Evolutionary conservation across 1,140 invertebrate species (phyloP).

Genomic region (Zophobas morio): DNA sequence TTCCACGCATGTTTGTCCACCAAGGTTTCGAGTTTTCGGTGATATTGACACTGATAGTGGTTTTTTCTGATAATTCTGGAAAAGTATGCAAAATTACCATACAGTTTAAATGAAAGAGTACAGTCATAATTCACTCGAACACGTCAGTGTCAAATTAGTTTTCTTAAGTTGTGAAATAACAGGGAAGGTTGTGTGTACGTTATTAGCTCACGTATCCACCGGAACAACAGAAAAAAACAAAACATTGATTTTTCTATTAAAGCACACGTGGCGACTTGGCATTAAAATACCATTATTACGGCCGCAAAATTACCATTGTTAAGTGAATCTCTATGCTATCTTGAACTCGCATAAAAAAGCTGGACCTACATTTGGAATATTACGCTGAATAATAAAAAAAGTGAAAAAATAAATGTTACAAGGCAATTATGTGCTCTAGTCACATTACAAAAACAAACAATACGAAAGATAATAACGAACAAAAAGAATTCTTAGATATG

Average conservation of each 20-base stretch:
- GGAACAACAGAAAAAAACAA: slow-evolving; percentile 10
- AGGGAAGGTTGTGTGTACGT: slow-evolving; percentile 23
- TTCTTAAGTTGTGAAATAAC: slow-evolving; percentile 44
- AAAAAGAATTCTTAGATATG: no score
- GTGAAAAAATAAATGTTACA: no score
- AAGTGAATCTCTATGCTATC: no score
- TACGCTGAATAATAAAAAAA: no score
- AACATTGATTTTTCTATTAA: slow-evolving; percentile 34
- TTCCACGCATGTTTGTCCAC: slow-evolving; percentile 11
- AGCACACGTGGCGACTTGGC: not conserved
- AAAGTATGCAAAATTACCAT: slow-evolving; percentile 30
- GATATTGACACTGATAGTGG: slow-evolving; percentile 12
- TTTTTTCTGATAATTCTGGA: slow-evolving; percentile 4
- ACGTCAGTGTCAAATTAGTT: slow-evolving; percentile 48
- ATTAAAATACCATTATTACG: slow-evolving; percentile 27
- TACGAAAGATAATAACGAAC: no score
- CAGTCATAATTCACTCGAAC: slow-evolving; percentile 33
- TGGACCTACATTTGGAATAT: no score
- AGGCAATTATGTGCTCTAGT: no score
- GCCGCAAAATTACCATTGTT: no score
- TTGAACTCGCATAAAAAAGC: no score
- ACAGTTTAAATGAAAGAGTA: not conserved
- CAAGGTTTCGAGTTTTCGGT: slow-evolving; percentile 10
- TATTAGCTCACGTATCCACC: slow-evolving; percentile 28
- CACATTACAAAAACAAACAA: no score